Percentiles rank a stretch among this genome's conserved stretches.
Conservation (phyloP, 2,797 vertebrate species). For the Scyliorhinus canicula region DNA sequence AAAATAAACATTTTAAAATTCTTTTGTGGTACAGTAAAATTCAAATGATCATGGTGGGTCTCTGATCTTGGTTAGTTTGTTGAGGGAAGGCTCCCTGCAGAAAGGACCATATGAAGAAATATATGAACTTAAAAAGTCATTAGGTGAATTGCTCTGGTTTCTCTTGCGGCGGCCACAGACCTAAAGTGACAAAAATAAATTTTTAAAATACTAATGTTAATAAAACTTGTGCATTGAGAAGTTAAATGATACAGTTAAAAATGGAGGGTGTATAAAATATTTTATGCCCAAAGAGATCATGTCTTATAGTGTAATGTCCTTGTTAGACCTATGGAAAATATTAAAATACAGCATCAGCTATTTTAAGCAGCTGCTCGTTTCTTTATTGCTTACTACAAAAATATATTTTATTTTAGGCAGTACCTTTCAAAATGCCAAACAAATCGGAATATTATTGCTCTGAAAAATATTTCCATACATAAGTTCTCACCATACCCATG, state of each 20-base stretch:
- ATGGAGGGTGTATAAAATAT: not conserved
- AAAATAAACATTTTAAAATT: not conserved
- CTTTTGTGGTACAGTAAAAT: not conserved
- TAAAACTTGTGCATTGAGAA: not conserved
- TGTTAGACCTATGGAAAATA: not conserved
- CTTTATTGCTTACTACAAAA: not conserved
- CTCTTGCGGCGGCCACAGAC: not conserved
- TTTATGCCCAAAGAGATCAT: not conserved
- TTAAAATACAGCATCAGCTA: not conserved
- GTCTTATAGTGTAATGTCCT: not conserved
- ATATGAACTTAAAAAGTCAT: not conserved
- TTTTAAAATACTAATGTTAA: not conserved
- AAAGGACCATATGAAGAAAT: not conserved
- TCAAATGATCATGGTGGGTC: not conserved
- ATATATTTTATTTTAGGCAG: not conserved
- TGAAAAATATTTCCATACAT: not conserved
- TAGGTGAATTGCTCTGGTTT: not conserved
- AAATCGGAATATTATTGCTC: not conserved
- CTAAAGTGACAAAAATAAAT: not conserved
- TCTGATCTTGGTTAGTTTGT: slow-evolving; percentile 1
- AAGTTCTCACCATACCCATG: not conserved
- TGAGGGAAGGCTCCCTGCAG: not conserved
- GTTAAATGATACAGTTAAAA: not conserved
- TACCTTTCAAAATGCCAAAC: not conserved
- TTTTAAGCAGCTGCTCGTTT: not conserved